Evolutionary conservation across 2,797 vertebrate genomes (phyloP), one percentile per base, ranked within the genome.

Genomic region (Helostoma temminkii): DNA sequence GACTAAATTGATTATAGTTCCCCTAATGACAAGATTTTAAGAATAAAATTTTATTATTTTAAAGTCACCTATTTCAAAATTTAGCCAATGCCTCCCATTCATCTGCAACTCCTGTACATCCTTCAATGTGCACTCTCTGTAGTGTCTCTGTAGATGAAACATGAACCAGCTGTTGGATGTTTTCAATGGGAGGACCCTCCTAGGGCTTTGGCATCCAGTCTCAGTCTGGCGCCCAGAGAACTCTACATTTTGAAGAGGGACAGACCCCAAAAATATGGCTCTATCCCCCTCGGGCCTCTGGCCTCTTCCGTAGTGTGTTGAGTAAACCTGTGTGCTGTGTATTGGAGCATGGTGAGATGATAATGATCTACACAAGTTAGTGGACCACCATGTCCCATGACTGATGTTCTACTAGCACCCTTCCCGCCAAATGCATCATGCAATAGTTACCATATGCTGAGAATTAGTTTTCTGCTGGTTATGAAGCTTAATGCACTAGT

Each of bases 271-370:
- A 70, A 64, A 70, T 50, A 39, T 63, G 45, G n/a, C 52, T 36
- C 36, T 36, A 14, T 34, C 49, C 7, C 32, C 47, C 9, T 0
- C 3, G 9, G 21, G 10, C 48, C 28, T 28, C 34, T 14, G 3
- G 9, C 12, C 52, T 56, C 45, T 5, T 28, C 25, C 45, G 57
- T 26, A 30, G 66, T 78, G 34, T 67, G 61, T 32, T 32, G 10
- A 41, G 50, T 28, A 18, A 47, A 37, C 41, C 42, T 26, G 39
- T 71, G 43, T 71, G 54, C 16, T 1, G 18, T 74, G 68, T 79
- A 78, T 76, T 74, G 69, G 66, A 26, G 21, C 81, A 58, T 55
- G 26, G 61, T 37, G 65, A 89, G 71, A 76, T 80, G 77, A 80
- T 86, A 86, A 82, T 80, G 60, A 58, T 76, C 67, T 45, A 46